A percentile compares a stretch with the other conserved stretches of the same genome.
Conservation (phyloP, 2,888 invertebrate species). For the Lamellibrachia satsuma region DNA sequence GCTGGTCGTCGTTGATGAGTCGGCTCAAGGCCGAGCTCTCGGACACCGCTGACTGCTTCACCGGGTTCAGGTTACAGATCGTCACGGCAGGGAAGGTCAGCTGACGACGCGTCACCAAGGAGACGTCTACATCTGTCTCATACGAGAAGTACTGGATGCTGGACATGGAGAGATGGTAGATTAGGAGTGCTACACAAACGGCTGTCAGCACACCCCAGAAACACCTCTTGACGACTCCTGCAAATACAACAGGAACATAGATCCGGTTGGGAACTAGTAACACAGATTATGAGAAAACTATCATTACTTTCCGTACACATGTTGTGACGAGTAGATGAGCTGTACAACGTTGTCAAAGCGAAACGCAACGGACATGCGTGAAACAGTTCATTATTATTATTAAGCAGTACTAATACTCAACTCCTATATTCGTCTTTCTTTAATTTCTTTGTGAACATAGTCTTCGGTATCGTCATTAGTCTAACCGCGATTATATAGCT, state of each 20-base stretch:
- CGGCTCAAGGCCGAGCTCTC: background rate
- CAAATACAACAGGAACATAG: background rate
- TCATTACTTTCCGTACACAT: no score
- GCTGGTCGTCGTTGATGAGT: background rate
- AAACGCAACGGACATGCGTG: no score
- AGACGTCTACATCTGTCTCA: background rate
- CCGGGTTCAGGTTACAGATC: background rate
- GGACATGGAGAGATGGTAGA: background rate
- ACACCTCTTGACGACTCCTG: background rate
- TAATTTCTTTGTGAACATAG: no score
- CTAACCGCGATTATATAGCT: no score
- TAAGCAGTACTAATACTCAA: no score
- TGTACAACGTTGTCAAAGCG: no score
- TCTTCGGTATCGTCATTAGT: no score
- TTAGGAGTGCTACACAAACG: background rate
- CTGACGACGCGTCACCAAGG: background rate
- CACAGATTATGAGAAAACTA: no score
- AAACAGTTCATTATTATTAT: no score
- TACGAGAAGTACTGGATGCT: constrained; percentile 1
- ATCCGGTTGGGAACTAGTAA: no score
- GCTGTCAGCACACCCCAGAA: background rate
- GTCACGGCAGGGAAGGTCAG: constrained; percentile 3
- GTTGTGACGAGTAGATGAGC: no score
- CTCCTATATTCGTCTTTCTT: no score
- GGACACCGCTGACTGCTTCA: background rate